A percentile compares a stretch with the other conserved stretches of the same genome.
These are phyloP conservation scores for Myotis daubentonii DNA, from an alignment of 2,797 vertebrate genomes.

Conservation along the genomic window DNA sequence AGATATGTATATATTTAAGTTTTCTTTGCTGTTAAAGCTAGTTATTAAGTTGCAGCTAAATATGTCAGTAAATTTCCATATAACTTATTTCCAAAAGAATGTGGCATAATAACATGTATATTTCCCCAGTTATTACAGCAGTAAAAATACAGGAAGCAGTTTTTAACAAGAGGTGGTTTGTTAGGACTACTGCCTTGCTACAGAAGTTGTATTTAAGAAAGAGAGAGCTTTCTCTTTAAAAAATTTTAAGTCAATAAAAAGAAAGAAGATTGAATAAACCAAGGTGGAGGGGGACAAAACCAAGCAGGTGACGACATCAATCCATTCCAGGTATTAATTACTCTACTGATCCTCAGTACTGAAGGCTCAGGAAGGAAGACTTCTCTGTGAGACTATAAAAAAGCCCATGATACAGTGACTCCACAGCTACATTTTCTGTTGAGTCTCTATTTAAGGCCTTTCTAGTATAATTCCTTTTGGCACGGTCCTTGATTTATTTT, in stretches of 20 bases:
- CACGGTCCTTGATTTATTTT: background rate
- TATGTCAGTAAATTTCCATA: background rate
- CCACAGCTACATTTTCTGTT: background rate
- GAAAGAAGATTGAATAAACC: background rate
- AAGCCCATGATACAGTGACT: background rate
- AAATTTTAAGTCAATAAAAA: background rate
- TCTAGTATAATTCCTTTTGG: background rate
- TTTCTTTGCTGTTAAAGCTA: background rate
- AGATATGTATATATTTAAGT: background rate
- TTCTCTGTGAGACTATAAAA: background rate
- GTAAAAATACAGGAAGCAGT: background rate
- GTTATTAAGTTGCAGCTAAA: background rate
- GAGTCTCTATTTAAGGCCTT: background rate
- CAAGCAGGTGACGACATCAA: background rate
- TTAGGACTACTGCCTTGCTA: background rate
- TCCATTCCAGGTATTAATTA: background rate
- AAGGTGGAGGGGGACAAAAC: background rate
- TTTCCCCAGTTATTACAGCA: background rate
- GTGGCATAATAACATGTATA: background rate
- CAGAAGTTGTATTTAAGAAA: constrained; percentile 20
- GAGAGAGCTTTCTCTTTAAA: constrained; percentile 8
- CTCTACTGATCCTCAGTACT: background rate
- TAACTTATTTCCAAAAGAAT: constrained; percentile 44
- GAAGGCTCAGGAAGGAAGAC: background rate
- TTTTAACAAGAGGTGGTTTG: constrained; percentile 32